These are phyloP conservation scores for Nebria salina DNA, from an alignment of 2,888 invertebrate species.

Conservation along the genomic window DNA sequence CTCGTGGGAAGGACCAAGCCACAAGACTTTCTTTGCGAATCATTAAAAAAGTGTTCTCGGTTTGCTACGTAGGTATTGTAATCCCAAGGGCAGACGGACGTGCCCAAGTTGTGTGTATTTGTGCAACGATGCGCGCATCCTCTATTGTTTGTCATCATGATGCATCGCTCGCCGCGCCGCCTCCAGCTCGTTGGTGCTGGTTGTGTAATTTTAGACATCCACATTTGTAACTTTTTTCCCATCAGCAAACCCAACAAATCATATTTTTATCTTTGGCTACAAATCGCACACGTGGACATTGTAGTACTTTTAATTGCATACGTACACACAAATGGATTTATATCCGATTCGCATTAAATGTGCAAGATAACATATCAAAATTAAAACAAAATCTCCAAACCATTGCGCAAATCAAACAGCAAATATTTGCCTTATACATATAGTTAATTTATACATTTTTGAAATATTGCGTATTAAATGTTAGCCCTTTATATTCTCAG, in stretches of 20 bases:
- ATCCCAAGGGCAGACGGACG: constrained; percentile 18
- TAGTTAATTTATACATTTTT: too few relatives aligned
- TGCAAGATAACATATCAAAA: too few relatives aligned
- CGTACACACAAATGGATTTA: too few relatives aligned
- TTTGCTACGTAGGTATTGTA: background rate
- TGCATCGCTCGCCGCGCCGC: constrained; percentile 11
- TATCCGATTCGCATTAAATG: too few relatives aligned
- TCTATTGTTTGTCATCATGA: constrained; percentile 30
- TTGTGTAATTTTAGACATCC: background rate
- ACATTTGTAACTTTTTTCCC: background rate
- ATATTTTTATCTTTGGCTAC: background rate
- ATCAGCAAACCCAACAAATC: background rate
- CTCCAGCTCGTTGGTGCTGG: background rate
- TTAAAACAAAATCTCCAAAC: too few relatives aligned
- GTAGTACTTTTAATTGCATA: too few relatives aligned
- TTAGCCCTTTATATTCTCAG: too few relatives aligned
- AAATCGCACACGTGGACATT: background rate
- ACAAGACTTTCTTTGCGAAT: background rate
- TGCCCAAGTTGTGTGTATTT: constrained; percentile 26
- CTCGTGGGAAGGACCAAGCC: background rate
- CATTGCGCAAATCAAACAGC: too few relatives aligned
- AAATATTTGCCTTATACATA: too few relatives aligned
- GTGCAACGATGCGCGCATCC: constrained; percentile 38
- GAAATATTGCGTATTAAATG: too few relatives aligned
- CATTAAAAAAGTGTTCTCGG: background rate